These are phyloP conservation scores for Megathymus violae DNA, from an alignment of 1,140 invertebrate genomes.

Conservation along the genomic window DNA sequence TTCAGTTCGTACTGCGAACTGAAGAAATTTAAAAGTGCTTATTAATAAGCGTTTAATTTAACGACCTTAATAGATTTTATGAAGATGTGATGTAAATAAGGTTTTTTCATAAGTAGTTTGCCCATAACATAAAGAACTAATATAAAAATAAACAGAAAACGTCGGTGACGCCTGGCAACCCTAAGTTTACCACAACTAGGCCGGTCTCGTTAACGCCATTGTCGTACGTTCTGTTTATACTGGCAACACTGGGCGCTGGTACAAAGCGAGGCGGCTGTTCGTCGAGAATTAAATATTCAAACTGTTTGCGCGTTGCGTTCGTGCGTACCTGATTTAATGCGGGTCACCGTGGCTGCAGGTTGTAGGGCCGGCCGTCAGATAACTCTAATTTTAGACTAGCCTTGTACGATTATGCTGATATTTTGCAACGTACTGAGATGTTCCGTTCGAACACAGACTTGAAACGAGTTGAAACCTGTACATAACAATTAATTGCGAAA, in stretches of 20 bases:
- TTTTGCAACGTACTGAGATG: slow-evolving; percentile 2
- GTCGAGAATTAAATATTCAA: slow-evolving; percentile 28
- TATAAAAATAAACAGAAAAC: slow-evolving; percentile 16
- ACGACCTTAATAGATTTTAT: no score
- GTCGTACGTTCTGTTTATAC: slow-evolving; percentile 32
- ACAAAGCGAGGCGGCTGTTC: slow-evolving; percentile 21
- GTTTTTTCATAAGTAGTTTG: no score
- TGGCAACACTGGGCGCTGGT: slow-evolving; percentile 19
- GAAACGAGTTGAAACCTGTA: no score
- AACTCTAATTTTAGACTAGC: slow-evolving; percentile 20
- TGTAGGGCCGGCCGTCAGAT: slow-evolving; percentile 15
- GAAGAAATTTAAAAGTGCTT: no score
- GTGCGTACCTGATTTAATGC: slow-evolving; percentile 31
- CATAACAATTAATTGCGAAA: no score
- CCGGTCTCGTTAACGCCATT: slow-evolving; percentile 72
- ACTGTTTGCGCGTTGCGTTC: slow-evolving; percentile 20
- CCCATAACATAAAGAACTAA: no score
- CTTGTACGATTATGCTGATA: background rate
- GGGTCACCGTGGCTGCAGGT: slow-evolving; percentile 30
- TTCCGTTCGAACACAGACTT: no score
- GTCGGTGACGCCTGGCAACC: no score
- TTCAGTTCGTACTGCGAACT: no score
- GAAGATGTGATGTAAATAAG: no score
- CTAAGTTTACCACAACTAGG: slow-evolving; percentile 64
- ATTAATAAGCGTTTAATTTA: no score